Base-by-base conservation (phyloP, 2,797 vertebrate species). In the Buceros bicornis region DNA sequence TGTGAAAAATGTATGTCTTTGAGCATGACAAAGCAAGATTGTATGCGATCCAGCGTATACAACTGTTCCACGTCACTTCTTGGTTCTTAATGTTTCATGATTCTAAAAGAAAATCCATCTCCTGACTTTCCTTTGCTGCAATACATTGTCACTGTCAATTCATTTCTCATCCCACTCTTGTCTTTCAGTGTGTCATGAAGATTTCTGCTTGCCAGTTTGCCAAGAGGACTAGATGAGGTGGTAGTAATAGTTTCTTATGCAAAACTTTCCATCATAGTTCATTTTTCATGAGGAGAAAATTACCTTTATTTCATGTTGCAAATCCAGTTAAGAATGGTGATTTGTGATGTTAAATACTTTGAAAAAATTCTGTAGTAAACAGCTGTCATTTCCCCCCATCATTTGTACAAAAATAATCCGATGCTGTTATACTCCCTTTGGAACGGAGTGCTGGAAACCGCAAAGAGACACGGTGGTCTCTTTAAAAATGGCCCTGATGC, bases 21-120 rank as follows among this genome's bases (percentile, higher is more conserved):
- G 86, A 94, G 56, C 56, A 70, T 95, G 96, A 95, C 95, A 77
- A 88, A 89, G 86, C 90, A 96, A 56, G 80, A 66, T 89, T 26
- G 28, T 60, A 1, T 35, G 51, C 47, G 72, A 1, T 37, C 11
- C 51, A 62, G n/a, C 35, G 43, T 66, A 13, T 50, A 20, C 66
- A 77, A 9, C 35, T 84, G 48, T 84, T 77, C 50, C 29, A 42
- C 18, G 0, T 93, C 89, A 92, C 33, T 84, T 78, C 79, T 95
- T 76, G 47, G 62, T 61, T 69, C 82, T 86, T 78, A 86, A 81
- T 94, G 66, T 84, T 92, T 93, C 54, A 50, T 78, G 82, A 58
- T 61, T 56, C 50, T 0, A n/a, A 89, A 85, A 70, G 72, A 62
- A 71, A 78, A 81, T 83, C 76, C 7, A 54, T 93, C 83, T 78